These are phyloP conservation scores for Melieria crassipennis DNA, from an alignment of 2,888 invertebrate species.

Conservation along the genomic window DNA sequence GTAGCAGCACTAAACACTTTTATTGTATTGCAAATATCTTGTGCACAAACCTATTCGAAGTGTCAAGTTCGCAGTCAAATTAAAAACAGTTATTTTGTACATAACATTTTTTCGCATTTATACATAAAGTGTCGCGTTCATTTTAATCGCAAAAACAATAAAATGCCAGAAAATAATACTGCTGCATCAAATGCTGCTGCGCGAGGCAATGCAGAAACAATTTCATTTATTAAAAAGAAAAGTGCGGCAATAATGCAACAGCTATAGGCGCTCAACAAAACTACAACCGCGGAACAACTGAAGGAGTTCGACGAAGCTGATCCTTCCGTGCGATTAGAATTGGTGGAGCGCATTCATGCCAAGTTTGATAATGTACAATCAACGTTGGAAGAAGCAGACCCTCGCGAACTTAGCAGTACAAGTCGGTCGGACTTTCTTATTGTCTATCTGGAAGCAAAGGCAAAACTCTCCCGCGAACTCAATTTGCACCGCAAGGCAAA, in stretches of 20 bases:
- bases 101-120: too few species aligned
- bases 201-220: slow-evolving; percentile 3
- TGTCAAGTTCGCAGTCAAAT: too few species aligned
- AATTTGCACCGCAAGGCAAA: slow-evolving; percentile 9
- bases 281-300: slow-evolving; percentile 23
- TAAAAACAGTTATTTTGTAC: too few species aligned
- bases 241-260: slow-evolving; percentile 4
- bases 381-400: slow-evolving; percentile 20
- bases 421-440: slow-evolving; percentile 19
- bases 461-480: slow-evolving; percentile 31
- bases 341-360: slow-evolving; percentile 27
- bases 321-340: slow-evolving; percentile 29
- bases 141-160: too few species aligned
- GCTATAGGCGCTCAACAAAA: slow-evolving; percentile 24
- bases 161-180: not conserved
- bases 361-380: slow-evolving; percentile 29
- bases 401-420: slow-evolving; percentile 6
- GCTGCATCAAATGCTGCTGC: not conserved
- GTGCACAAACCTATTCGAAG: too few species aligned
- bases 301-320: slow-evolving; percentile 34
- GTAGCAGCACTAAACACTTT: too few species aligned
- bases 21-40: too few species aligned
- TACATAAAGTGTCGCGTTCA: too few species aligned
- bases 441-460: slow-evolving; percentile 34
- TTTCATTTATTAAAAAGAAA: not conserved